A percentile compares a stretch with the other conserved stretches of the same genome.
These are phyloP conservation scores for Telenomus remus DNA, from an alignment of 1,140 invertebrate species.

Conservation along the genomic window DNA sequence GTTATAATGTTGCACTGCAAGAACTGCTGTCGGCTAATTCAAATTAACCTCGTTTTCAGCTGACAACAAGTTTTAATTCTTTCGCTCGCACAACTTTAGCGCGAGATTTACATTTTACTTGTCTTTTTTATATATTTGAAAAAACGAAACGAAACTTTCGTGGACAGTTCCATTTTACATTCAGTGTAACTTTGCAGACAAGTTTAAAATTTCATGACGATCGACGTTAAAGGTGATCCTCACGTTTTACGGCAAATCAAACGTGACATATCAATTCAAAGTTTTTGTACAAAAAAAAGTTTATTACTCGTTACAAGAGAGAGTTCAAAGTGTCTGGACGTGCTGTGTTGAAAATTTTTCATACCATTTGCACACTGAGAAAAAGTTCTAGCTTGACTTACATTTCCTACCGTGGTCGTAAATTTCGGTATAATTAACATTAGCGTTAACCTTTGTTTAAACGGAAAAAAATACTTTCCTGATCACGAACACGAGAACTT, in stretches of 20 bases:
- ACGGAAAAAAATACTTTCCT: neutral
- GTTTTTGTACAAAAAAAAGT: neutral
- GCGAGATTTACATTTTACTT: slow-evolving; percentile 30
- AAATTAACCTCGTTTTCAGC: slow-evolving; percentile 23
- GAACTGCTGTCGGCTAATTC: slow-evolving; percentile 9
- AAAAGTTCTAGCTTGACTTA: slow-evolving; percentile 4
- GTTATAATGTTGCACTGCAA: slow-evolving; percentile 9
- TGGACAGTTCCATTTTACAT: slow-evolving; percentile 23
- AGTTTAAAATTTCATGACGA: slow-evolving; percentile 43
- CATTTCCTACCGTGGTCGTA: neutral
- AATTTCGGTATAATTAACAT: neutral
- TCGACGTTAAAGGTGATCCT: slow-evolving; percentile 35
- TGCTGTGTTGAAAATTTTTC: slow-evolving; percentile 48
- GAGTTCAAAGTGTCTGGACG: neutral
- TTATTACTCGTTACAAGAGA: neutral
- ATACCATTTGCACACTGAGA: slow-evolving; percentile 25
- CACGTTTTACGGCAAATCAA: slow-evolving; percentile 29
- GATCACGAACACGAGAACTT: too few relatives aligned
- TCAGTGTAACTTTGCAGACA: slow-evolving; percentile 40
- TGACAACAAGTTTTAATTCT: slow-evolving; percentile 37
- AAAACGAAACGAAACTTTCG: slow-evolving; percentile 18
- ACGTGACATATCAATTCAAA: slow-evolving; percentile 28
- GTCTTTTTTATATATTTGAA: neutral
- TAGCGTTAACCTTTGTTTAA: neutral
- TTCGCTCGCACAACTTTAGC: slow-evolving; percentile 20